Evolutionary conservation across 2,797 vertebrate genomes (phyloP).

Genomic region (Tinamus major): DNA sequence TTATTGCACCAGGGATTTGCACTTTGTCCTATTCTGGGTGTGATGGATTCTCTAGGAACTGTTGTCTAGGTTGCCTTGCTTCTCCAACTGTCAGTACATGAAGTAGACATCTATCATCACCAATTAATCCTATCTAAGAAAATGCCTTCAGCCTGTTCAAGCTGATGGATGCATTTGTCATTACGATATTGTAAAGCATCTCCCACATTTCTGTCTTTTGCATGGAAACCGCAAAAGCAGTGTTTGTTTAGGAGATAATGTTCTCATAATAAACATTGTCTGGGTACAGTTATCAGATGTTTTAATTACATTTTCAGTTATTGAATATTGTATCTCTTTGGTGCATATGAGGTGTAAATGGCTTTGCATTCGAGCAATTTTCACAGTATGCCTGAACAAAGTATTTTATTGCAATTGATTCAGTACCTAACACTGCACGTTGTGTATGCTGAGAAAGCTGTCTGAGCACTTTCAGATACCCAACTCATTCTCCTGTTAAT

Average conservation of each 20-base stretch:
- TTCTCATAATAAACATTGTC: neutral
- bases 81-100: slow-evolving; percentile 24
- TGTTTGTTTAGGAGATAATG: neutral
- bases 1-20: neutral
- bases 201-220: neutral
- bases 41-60: slow-evolving; percentile 39
- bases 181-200: neutral
- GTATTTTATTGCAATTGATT: neutral
- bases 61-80: slow-evolving; percentile 1
- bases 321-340: neutral
- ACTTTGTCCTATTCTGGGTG: neutral
- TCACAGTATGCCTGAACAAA: neutral
- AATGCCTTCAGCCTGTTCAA: slow-evolving; percentile 30
- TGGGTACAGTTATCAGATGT: neutral
- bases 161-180: slow-evolving; percentile 40
- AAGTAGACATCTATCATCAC: slow-evolving; percentile 61
- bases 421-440: neutral
- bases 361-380: neutral
- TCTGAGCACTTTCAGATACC: neutral
- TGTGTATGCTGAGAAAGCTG: neutral
- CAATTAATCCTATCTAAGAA: slow-evolving; percentile 50
- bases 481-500: neutral
- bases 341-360: neutral
- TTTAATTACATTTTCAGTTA: slow-evolving; percentile 9
- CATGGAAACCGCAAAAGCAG: neutral